Evolutionary conservation across 2,888 invertebrate genomes (phyloP), one percentile per base, ranked within the genome.

Genomic region (Pyrgus malvae): DNA sequence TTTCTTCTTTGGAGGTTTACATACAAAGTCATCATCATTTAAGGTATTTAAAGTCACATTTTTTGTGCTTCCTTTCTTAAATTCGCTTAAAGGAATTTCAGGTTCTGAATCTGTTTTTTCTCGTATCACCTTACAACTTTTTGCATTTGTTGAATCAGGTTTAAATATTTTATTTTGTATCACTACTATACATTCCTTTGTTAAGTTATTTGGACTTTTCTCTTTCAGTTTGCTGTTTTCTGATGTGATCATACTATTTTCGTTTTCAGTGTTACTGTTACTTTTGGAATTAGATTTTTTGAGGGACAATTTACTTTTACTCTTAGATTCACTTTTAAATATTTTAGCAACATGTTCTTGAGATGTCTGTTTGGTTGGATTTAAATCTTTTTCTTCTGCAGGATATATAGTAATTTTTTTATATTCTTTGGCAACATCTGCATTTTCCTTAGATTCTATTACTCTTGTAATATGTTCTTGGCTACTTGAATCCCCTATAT

Each of bases 101-200:
- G 11, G 11, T 4, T 55, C 54, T n/a, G 33, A 33, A 19, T 48
- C 48, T 12, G 41, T 33, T 3, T 48, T 41, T 4, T 33, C 17
- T 35, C 19, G 7, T 8, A 17, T 56, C 11, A 11, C 14, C 41
- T 62, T 16, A 45, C 56, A 6, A 55, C 55, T 3, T 17, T 16
- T 29, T 3, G 37, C n/a, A 6, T 19, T 27, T n/a, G n/a, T n/a
- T n/a, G n/a, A n/a, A 5, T 27, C 19, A 27, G 41, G 17, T 56
- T 79, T 85, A 40, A 81, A 78, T 59, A 88, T 70, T 62, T 83
- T 84, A 56, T 79, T 87, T 60, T 89, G 87, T 63, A 90, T 77
- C 2, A 89, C 80, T 48, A 88, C 83, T 56, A 88, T 70, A 59
- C 89, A 90, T 72, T 89, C 83, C 65, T 83, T 87, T n/a, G 75